Evolutionary conservation across 2,888 invertebrate species (phyloP), one percentile per base, ranked within the genome.

Genomic region (Protonemura montana): DNA sequence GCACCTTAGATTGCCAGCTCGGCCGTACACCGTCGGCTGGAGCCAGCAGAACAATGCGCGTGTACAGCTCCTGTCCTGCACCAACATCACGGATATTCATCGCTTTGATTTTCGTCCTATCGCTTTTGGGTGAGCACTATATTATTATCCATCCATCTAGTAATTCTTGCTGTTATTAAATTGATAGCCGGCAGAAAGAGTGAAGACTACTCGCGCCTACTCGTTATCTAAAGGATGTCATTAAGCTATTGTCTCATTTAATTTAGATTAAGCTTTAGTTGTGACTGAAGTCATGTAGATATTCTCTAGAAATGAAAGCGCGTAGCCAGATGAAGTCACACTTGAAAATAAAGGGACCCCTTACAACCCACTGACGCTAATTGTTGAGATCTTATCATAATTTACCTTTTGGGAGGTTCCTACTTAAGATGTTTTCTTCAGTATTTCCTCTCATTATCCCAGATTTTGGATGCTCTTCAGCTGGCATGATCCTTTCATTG

Each of bases 31-130:
- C 2, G 77, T 27, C 28, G 78, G 78, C 78, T 26, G 26, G 78
- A 78, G 78, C 78, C 27, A 27, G 26, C 5, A 78, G 78, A 7
- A 78, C 2, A 7, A 27, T 78, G 28, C 78, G 3, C 26, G 28
- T 13, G 2, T 16, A 27, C 78, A 76, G 7, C 26, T 13, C 76
- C n/a, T 76, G 26, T 21, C 10, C 26, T 78, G 78, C 78, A 21
- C 29, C 82, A 83, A 5, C 42, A 83, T 35, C 82, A 83, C 41
- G 82, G 82, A 83, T 83, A 83, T 30, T 41, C 29, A n/a, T 83
- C 6, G 82, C 42, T 83, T 83, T 83, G 25, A 41, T 83, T 35
- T 30, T n/a, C 82, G 35, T 83, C 82, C 30, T 83, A 7, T 83
- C 82, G 6, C 2, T 26, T 26, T 29, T 35, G n/a, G 82, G 82